Percentiles rank a stretch among this genome's conserved stretches.
These are phyloP conservation scores for Dysmachus trigonus DNA, from an alignment of 2,888 invertebrate species.

Conservation along the genomic window DNA sequence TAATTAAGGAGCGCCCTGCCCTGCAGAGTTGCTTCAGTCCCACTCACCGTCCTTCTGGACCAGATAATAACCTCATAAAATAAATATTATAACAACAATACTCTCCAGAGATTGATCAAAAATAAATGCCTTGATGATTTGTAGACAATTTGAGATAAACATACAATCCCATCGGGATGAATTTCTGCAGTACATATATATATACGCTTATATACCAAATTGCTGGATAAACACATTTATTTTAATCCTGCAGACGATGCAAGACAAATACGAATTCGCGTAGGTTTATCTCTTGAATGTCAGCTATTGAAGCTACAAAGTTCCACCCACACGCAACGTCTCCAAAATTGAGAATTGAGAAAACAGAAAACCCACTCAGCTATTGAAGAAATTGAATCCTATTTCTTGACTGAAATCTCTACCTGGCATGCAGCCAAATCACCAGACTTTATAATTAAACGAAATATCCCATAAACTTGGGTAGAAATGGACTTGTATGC, in stretches of 20 bases:
- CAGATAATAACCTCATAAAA: not conserved
- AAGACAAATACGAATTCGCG: not conserved
- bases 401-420: not conserved
- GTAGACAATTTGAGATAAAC: not conserved
- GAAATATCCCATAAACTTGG: no score
- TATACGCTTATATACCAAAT: no score
- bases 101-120: not conserved
- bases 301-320: not conserved
- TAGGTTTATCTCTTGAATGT: not conserved
- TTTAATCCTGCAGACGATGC: not conserved
- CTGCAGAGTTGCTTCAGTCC: not conserved
- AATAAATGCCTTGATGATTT: not conserved
- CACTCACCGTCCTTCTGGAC: not conserved
- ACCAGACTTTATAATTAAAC: not conserved
- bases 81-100: not conserved
- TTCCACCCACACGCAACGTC: not conserved
- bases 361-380: not conserved
- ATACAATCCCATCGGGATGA: not conserved
- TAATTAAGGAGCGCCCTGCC: slow-evolving; percentile 7
- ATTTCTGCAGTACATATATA: not conserved
- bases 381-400: not conserved
- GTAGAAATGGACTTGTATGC: no score
- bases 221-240: not conserved
- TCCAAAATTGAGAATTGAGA: not conserved
- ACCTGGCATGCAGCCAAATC: not conserved